Evolutionary conservation across 1,140 invertebrate species (phyloP).

Genomic region (Cotesia vestalis): DNA sequence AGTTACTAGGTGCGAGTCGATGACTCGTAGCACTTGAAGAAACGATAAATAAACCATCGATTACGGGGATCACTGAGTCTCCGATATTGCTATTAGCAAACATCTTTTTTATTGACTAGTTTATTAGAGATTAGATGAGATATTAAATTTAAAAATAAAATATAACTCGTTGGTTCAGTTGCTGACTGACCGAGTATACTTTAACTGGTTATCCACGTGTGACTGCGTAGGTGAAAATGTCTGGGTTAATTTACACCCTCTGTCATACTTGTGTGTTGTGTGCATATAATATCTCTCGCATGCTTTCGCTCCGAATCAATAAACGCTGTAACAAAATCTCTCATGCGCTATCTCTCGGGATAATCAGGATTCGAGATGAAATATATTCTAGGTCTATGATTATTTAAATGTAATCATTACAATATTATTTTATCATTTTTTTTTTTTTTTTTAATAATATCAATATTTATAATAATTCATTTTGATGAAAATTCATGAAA

Average conservation of each 20-base stretch:
- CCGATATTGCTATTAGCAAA: background rate
- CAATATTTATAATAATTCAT: background rate
- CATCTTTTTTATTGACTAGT: no score
- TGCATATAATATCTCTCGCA: background rate
- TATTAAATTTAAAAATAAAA: no score
- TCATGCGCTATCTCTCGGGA: constrained; percentile 17
- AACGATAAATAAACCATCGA: background rate
- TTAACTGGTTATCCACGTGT: background rate
- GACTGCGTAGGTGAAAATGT: background rate
- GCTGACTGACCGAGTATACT: no score
- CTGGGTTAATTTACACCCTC: background rate
- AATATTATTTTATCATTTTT: background rate
- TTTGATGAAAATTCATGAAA: background rate
- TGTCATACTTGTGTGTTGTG: background rate
- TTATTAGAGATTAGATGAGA: no score
- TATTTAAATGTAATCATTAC: background rate
- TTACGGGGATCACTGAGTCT: background rate
- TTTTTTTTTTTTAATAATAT: background rate
- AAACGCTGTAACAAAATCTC: constrained; percentile 7
- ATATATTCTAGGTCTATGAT: background rate
- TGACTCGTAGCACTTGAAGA: background rate
- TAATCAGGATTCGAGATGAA: constrained; percentile 1
- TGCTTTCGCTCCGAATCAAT: constrained; percentile 12
- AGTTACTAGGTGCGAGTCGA: background rate
- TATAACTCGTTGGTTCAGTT: no score